Evolutionary conservation across 2,888 invertebrate genomes (phyloP).

Genomic region (Polyommatus icarus): DNA sequence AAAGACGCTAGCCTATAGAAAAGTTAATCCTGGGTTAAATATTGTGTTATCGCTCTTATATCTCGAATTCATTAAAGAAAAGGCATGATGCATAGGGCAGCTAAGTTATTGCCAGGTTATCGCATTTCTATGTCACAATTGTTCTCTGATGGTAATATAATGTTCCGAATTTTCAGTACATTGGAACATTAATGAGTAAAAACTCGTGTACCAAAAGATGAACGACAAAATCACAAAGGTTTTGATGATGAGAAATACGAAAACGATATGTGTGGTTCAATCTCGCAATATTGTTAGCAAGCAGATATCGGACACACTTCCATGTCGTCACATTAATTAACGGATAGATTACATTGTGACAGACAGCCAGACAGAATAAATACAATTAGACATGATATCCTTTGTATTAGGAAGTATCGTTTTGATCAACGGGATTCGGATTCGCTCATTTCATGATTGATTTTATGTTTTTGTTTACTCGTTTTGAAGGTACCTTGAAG

Average conservation of each 20-base stretch:
- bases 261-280: not conserved
- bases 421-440: not conserved
- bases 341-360: conserved; percentile 31
- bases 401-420: not conserved
- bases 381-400: not conserved
- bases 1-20: too few species aligned
- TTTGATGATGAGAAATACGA: not conserved
- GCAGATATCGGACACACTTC: conserved; percentile 28
- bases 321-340: conserved; percentile 41
- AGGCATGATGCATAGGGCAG: too few species aligned
- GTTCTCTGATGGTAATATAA: too few species aligned
- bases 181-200: not conserved
- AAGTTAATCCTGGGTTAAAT: too few species aligned
- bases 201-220: not conserved
- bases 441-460: not conserved
- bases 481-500: not conserved
- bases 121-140: too few species aligned
- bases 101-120: too few species aligned
- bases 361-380: conserved; percentile 16
- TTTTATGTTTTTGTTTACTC: conserved; percentile 2
- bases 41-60: too few species aligned
- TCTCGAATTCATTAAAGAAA: too few species aligned
- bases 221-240: not conserved
- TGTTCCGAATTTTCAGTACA: not conserved
- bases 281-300: conserved; percentile 32